phyloP scores from a whole-genome alignment of 2,113 vertebrate genomes.

The Irena cyanogastra region DNA sequence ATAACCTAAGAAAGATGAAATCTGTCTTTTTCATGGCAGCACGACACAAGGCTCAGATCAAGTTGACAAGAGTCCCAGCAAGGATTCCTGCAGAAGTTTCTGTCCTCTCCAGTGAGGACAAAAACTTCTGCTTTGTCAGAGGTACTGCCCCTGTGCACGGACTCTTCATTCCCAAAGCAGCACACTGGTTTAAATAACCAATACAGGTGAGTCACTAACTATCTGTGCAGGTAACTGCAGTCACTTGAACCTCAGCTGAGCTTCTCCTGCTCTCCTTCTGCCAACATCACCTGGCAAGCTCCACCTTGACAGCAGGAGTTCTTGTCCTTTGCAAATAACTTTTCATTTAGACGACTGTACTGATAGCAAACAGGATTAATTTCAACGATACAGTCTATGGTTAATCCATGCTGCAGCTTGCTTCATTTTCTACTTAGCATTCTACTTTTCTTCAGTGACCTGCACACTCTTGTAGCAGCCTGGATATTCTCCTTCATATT shows the following conservation, averaged over 20 bases:
- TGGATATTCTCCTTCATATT: not conserved
- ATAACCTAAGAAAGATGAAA: not conserved
- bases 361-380: not conserved
- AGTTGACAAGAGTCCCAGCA: not conserved
- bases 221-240: not conserved
- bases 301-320: not conserved
- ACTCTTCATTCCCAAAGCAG: not conserved
- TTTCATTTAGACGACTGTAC: not conserved
- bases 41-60: fast-evolving
- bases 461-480: not conserved
- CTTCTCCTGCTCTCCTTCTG: not conserved
- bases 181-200: not conserved
- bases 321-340: not conserved
- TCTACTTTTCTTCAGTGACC: not conserved
- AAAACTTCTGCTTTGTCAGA: not conserved
- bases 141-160: not conserved
- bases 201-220: not conserved
- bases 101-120: not conserved
- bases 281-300: not conserved
- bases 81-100: not conserved
- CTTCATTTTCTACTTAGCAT: not conserved
- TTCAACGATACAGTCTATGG: not conserved
- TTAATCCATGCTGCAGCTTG: not conserved
- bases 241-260: not conserved
- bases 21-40: not conserved